A percentile compares a stretch with the other conserved stretches of the same genome.
These are phyloP conservation scores for Galeruca laticollis DNA, from an alignment of 2,888 invertebrate genomes.

Conservation along the genomic window DNA sequence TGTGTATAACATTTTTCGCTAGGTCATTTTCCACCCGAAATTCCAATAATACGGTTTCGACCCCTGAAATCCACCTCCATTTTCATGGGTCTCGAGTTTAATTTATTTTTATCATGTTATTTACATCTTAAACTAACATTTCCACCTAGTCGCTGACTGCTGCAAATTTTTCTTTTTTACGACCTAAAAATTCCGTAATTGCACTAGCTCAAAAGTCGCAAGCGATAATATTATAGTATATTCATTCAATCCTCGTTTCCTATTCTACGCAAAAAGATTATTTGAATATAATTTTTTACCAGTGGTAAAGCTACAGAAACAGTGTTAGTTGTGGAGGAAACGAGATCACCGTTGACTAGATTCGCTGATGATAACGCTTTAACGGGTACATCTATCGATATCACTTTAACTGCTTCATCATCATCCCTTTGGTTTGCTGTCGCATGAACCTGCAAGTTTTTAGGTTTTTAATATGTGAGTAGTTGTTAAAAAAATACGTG, in stretches of 20 bases:
- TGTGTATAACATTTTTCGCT: too few species aligned
- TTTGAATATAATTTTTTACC: conserved; percentile 50
- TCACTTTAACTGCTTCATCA: conserved; percentile 63
- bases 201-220: too few species aligned
- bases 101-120: too few species aligned
- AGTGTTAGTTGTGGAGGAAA: conserved; percentile 55
- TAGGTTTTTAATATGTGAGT: conserved; percentile 48
- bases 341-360: conserved; percentile 62
- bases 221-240: background rate
- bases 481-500: conserved; percentile 4
- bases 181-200: too few species aligned
- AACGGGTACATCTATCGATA: conserved; percentile 64
- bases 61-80: too few species aligned
- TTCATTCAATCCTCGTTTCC: background rate
- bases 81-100: too few species aligned
- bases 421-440: conserved; percentile 54
- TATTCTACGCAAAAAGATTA: background rate
- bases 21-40: too few species aligned
- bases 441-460: conserved; percentile 57
- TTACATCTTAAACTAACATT: too few species aligned
- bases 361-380: conserved; percentile 64
- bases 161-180: too few species aligned
- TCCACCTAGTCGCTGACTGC: too few species aligned
- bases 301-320: conserved; percentile 42
- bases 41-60: too few species aligned